These are phyloP conservation scores for Tachina grossa DNA, from an alignment of 2,888 invertebrate species.

Conservation along the genomic window DNA sequence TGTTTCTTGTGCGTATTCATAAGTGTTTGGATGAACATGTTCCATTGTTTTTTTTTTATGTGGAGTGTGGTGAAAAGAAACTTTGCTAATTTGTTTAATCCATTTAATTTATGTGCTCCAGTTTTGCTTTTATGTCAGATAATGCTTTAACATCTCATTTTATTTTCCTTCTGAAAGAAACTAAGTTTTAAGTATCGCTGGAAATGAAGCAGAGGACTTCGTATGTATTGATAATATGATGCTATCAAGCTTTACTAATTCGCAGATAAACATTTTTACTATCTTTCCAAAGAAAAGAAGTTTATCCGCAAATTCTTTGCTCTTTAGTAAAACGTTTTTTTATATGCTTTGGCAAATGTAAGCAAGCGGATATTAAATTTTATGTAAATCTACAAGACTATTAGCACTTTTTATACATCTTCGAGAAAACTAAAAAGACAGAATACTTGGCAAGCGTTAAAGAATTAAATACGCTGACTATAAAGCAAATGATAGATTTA, in stretches of 20 bases:
- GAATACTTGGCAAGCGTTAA: no score
- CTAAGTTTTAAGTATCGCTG: background rate
- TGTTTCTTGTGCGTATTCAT: constrained; percentile 1
- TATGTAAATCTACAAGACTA: no score
- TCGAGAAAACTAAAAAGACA: no score
- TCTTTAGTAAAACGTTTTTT: no score
- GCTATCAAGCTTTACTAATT: constrained; percentile 48
- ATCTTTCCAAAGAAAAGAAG: background rate
- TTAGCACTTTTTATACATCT: no score
- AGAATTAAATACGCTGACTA: no score
- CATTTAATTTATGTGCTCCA: constrained; percentile 67
- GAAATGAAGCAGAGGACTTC: background rate
- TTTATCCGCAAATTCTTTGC: background rate
- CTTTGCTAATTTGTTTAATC: constrained; percentile 68
- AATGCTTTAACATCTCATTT: constrained; percentile 32
- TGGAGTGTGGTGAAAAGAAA: constrained; percentile 38
- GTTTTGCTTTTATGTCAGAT: constrained; percentile 46
- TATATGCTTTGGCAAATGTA: no score
- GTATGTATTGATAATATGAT: constrained; percentile 43
- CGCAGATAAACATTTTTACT: background rate
- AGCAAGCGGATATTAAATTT: no score
- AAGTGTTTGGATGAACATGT: constrained; percentile 7
- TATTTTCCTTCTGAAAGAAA: background rate
- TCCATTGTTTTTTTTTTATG: constrained; percentile 6
- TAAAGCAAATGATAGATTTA: no score